phyloP scores from a whole-genome alignment of 2,113 vertebrate species.

The Trinectes maculatus region DNA sequence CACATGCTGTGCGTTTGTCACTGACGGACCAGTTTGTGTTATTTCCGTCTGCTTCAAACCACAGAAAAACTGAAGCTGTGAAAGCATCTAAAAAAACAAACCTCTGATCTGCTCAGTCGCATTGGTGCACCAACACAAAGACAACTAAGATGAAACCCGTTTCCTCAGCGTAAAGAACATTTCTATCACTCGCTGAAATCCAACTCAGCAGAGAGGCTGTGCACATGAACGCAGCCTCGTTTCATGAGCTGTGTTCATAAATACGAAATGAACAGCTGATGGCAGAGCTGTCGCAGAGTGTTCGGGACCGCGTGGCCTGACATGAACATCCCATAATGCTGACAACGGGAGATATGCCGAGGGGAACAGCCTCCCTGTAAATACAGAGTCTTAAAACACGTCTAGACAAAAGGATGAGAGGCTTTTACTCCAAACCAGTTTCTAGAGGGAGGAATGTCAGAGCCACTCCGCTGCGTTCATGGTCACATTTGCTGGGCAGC shows the following conservation, averaged over 20 bases:
- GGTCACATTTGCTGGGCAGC: constrained; percentile 6
- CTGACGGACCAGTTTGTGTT: too few species aligned
- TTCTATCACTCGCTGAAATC: not conserved
- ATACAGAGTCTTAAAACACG: not conserved
- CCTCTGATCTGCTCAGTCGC: too few species aligned
- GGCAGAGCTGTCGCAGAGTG: not conserved
- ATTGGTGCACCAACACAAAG: too few species aligned
- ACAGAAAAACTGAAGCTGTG: not conserved
- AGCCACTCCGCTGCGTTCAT: not conserved
- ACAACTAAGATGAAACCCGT: too few species aligned
- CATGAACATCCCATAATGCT: not conserved
- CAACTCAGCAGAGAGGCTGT: not conserved
- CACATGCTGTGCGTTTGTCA: too few species aligned
- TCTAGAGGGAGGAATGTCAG: not conserved
- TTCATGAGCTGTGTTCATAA: constrained; percentile 3
- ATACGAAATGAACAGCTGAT: constrained; percentile 9
- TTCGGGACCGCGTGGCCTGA: not conserved
- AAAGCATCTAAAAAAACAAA: too few species aligned
- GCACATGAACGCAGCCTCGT: not conserved
- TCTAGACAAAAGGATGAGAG: not conserved
- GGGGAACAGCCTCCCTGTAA: not conserved
- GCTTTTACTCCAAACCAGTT: not conserved
- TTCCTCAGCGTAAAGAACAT: not conserved
- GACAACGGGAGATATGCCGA: not conserved
- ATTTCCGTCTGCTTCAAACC: too few species aligned